Evolutionary conservation across 1,140 invertebrate genomes (phyloP).

Genomic region (Andricus grossulariae): DNA sequence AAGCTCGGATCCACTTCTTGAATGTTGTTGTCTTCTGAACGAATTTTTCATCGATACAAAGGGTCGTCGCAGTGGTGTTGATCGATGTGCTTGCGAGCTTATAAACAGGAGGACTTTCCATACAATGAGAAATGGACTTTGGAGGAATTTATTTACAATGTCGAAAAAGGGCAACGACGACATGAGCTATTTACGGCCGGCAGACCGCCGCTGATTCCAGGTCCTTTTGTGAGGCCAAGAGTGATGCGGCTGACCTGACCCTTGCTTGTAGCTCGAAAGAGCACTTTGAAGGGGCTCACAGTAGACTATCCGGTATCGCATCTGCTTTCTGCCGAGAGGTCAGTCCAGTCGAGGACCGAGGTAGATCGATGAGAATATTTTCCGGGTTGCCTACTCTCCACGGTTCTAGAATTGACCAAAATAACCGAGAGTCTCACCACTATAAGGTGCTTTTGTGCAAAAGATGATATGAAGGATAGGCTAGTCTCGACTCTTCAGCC

Average conservation of each 20-base stretch:
- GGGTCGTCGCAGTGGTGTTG: not conserved
- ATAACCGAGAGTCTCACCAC: not conserved
- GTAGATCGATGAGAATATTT: constrained; percentile 24
- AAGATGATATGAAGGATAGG: constrained; percentile 5
- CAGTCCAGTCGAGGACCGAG: not conserved
- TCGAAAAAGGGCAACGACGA: constrained; percentile 15
- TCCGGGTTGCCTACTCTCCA: constrained; percentile 27
- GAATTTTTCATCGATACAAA: not conserved
- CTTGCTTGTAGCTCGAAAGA: constrained; percentile 28
- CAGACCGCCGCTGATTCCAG: constrained; percentile 11
- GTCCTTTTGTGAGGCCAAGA: constrained; percentile 26
- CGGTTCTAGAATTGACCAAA: constrained; percentile 20
- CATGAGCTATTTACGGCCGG: constrained; percentile 5
- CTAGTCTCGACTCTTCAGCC: not conserved
- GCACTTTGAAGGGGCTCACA: constrained; percentile 18
- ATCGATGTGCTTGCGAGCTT: not conserved
- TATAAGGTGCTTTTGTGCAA: constrained; percentile 3
- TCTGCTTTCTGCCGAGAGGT: constrained; percentile 23
- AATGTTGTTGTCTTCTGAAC: too few species aligned
- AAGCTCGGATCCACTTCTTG: too few species aligned
- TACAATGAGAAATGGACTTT: constrained; percentile 17
- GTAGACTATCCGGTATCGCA: constrained; percentile 28
- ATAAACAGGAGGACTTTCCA: not conserved
- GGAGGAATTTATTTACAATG: constrained; percentile 18
- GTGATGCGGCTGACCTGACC: constrained; percentile 14